Percentiles rank a stretch among this genome's conserved stretches.
Conservation (phyloP, 2,113 vertebrate species). For the Lagopus muta region DNA sequence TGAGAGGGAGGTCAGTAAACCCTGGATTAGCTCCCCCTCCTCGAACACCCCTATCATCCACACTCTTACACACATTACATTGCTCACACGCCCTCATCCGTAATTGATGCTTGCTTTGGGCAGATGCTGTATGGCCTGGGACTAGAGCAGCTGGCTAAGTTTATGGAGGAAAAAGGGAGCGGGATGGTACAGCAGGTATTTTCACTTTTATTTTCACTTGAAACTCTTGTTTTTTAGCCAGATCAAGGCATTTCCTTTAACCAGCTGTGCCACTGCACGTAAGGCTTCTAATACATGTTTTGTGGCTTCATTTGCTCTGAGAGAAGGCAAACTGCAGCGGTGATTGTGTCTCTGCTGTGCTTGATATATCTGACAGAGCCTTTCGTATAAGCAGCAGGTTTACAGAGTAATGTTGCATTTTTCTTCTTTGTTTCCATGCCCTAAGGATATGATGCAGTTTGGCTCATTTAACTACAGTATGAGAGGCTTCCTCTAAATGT, state of each 20-base stretch:
- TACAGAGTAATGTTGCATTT: conserved; percentile 66
- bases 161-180: conserved; percentile 85
- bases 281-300: not conserved
- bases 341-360: conserved; percentile 13
- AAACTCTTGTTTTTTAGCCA: conserved; percentile 31
- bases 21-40: conserved; percentile 75
- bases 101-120: conserved; percentile 82
- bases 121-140: conserved; percentile 85
- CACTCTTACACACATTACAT: conserved; percentile 43
- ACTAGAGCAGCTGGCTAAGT: conserved; percentile 85
- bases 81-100: conserved; percentile 72
- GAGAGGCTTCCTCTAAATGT: conserved; percentile 69
- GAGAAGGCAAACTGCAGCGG: not conserved
- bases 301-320: not conserved
- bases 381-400: conserved; percentile 67
- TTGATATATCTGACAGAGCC: conserved; percentile 15
- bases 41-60: conserved; percentile 53
- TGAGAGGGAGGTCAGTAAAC: conserved; percentile 81
- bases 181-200: conserved; percentile 91
- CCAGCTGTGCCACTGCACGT: conserved; percentile 33
- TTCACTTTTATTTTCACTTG: conserved; percentile 72
- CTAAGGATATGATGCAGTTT: conserved; percentile 66
- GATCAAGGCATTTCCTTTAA: not conserved
- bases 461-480: conserved; percentile 68
- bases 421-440: conserved; percentile 71